phyloP scores from a whole-genome alignment of 1,140 invertebrate genomes.

The Camponotus vicinus region DNA sequence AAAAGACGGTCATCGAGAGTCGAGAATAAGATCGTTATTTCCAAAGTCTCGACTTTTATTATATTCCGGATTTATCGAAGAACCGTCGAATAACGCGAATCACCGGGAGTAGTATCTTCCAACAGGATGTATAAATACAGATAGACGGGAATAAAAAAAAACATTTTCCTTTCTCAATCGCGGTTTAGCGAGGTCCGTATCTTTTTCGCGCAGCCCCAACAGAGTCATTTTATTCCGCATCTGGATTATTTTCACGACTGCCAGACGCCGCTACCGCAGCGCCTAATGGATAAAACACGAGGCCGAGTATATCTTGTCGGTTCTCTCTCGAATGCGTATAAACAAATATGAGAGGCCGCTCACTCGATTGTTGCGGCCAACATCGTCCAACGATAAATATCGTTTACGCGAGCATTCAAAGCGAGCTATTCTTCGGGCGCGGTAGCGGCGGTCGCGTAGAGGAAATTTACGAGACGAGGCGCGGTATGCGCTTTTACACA shows the following conservation, averaged over 20 bases:
- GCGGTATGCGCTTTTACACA: neutral
- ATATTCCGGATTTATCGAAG: too few species aligned
- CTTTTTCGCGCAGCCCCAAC: neutral
- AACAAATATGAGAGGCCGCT: constrained; percentile 37
- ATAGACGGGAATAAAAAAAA: neutral
- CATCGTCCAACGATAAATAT: constrained; percentile 50
- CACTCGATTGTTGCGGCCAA: constrained; percentile 43
- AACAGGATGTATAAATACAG: neutral
- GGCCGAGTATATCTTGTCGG: neutral
- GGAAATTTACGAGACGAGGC: constrained; percentile 37
- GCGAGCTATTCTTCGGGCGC: constrained; percentile 35
- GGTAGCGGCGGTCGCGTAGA: neutral
- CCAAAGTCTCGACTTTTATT: too few species aligned
- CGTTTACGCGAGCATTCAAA: constrained; percentile 43
- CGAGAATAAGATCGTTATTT: too few species aligned
- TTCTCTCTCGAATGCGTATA: constrained; percentile 18
- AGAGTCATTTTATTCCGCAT: neutral
- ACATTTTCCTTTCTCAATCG: constrained; percentile 27
- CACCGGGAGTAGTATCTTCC: neutral
- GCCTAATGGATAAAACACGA: constrained; percentile 32
- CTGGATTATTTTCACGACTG: neutral
- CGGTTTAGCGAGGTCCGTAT: neutral
- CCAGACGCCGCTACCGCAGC: neutral
- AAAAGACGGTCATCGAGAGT: too few species aligned
- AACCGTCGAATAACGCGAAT: constrained; percentile 3